Base-by-base conservation (phyloP, 2,797 vertebrate genomes). In the Meda fulgida region DNA sequence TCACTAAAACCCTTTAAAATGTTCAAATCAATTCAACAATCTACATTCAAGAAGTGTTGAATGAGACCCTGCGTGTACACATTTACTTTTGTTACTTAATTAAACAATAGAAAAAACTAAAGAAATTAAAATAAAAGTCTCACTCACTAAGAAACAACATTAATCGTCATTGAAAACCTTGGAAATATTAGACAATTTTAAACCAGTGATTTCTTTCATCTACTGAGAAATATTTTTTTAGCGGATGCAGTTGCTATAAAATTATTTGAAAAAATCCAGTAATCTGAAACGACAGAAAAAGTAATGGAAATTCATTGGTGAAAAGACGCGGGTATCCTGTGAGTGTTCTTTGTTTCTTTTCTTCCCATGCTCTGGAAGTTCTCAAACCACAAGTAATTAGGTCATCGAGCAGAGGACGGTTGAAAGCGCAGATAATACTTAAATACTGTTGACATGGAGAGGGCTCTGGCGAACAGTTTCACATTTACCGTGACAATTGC, bases 401-500 rank as follows among this genome's bases (percentile, higher is more conserved):
- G 16, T 55, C 69, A 14, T 55, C 23, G 5, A 36, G 29, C 78
- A 5, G 43, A 38, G 18, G n/a, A 43, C 13, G 3, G 26, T 67
- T 63, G n/a, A 82, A 65, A 14, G 5, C 19, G 38, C 7, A 43
- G 26, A 38, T 71, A 48, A 73, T 36, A 21, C 55, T 73, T 73
- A 29, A 75, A 63, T 26, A 31, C 36, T 40, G 36, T 60, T 73
- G 55, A 82, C 70, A 65, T 65, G 43, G 29, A 77, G 18, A 84
- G 51, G 34, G 16, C 48, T 53, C 6, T 67, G 43, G n/a, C 2
- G 18, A 40, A 65, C 48, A 18, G 48, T 69, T 67, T 78, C 13
- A 16, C 46, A 7, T 84, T 43, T 31, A 23, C 31, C 0, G 26
- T 69, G 82, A 51, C 55, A 70, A 78, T 51, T 31, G 65, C 53